A percentile compares a stretch with the other conserved stretches of the same genome.
Evolutionary conservation across 2,113 vertebrate species (phyloP).

Genomic region (Semnopithecus entellus): DNA sequence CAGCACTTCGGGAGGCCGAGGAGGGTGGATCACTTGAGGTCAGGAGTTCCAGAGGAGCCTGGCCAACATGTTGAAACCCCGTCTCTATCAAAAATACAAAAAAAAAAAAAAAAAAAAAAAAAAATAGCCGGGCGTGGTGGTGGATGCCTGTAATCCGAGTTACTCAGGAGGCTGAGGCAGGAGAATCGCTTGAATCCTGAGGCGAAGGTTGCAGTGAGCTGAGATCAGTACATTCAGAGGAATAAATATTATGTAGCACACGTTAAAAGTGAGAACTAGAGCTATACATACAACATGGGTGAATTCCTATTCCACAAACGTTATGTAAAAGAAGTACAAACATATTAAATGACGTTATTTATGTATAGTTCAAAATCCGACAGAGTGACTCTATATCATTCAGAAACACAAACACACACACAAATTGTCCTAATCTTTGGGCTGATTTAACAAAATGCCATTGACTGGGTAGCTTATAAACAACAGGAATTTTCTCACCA

Average conservation of each 20-base stretch:
- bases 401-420: neutral
- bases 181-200: no score
- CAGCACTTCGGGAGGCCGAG: no score
- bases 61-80: no score
- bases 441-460: neutral
- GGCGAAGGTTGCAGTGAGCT: no score
- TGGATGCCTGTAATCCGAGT: no score
- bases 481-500: neutral
- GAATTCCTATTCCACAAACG: neutral
- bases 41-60: no score
- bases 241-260: neutral
- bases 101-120: no score
- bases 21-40: no score
- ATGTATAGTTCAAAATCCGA: neutral
- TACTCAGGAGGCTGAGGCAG: no score
- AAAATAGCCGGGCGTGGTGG: accelerated
- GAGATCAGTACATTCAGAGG: neutral
- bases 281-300: no score
- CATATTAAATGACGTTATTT: neutral
- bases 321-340: neutral
- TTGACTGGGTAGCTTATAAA: neutral
- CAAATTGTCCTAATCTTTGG: neutral
- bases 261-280: neutral
- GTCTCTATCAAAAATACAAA: no score
- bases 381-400: neutral